Evolutionary conservation across 2,888 invertebrate genomes (phyloP).

Genomic region (Cataglyphis cursor): DNA sequence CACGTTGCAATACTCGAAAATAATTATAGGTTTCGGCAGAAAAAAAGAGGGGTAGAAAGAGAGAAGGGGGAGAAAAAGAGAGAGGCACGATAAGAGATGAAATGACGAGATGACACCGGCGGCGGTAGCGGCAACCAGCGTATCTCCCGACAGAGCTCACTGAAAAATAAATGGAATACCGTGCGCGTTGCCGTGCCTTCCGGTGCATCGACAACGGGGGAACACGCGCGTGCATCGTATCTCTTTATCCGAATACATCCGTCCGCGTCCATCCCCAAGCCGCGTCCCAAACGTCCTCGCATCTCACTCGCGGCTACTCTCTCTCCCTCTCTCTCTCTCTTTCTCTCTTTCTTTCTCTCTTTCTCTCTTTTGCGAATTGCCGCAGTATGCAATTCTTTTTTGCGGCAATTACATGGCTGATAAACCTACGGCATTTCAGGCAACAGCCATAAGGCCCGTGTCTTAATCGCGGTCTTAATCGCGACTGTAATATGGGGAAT

Average conservation of each 20-base stretch:
- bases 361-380: background rate
- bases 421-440: conserved; percentile 56
- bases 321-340: background rate
- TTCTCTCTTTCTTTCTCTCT: too few species aligned
- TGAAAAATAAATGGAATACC: conserved; percentile 80
- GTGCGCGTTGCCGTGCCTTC: conserved; percentile 55
- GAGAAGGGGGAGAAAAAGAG: background rate
- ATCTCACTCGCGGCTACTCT: conserved; percentile 35
- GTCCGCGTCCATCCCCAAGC: conserved; percentile 31
- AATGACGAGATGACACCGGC: conserved; percentile 59
- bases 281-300: conserved; percentile 24
- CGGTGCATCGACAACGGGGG: conserved; percentile 20
- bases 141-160: conserved; percentile 71
- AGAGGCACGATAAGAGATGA: background rate
- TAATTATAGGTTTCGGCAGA: conserved; percentile 77
- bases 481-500: background rate
- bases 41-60: conserved; percentile 19
- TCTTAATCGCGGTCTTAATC: conserved; percentile 35
- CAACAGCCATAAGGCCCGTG: conserved; percentile 32
- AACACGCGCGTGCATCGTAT: conserved; percentile 37
- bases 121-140: conserved; percentile 70
- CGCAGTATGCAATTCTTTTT: conserved; percentile 32
- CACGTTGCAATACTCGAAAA: conserved; percentile 75
- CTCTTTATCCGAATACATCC: conserved; percentile 77
- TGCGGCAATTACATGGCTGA: conserved; percentile 50